A percentile compares a stretch with the other conserved stretches of the same genome.
Evolutionary conservation across 1,140 invertebrate genomes (phyloP).

Genomic region (Drosophila orena): DNA sequence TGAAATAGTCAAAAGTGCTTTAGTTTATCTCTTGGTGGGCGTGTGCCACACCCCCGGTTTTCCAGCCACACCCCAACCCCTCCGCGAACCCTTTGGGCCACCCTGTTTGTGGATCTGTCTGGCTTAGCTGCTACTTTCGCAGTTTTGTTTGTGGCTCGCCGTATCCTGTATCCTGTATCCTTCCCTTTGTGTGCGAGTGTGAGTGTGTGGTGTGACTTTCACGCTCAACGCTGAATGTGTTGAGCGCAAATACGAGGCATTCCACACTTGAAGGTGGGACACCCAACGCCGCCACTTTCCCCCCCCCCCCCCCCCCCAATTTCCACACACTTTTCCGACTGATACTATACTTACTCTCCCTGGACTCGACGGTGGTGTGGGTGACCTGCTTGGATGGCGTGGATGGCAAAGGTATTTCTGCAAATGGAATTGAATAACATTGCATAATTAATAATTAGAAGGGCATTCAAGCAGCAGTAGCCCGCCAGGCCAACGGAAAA

Average conservation of each 20-base stretch:
- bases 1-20: constrained; percentile 83
- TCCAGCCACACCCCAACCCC: not conserved
- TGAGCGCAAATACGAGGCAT: constrained; percentile 66
- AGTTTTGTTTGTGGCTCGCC: constrained; percentile 82
- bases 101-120: constrained; percentile 69
- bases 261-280: not conserved
- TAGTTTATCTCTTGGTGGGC: constrained; percentile 75
- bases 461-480: constrained; percentile 12
- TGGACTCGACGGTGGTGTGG: constrained; percentile 82
- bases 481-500: constrained; percentile 1
- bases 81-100: not conserved
- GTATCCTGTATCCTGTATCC: constrained; percentile 73
- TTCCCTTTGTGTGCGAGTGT: constrained; percentile 9
- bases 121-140: constrained; percentile 81
- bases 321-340: constrained; percentile 15
- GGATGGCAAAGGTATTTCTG: constrained; percentile 85
- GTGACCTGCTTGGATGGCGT: constrained; percentile 84
- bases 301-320: not conserved
- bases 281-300: not conserved
- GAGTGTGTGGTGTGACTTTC: constrained; percentile 76
- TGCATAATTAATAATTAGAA: constrained; percentile 74
- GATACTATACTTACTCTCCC: constrained; percentile 85
- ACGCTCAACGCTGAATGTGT: constrained; percentile 65
- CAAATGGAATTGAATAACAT: constrained; percentile 74
- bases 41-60: constrained; percentile 26